Conservation (phyloP, 2,113 vertebrate species). For the Pelodiscus sinensis region DNA sequence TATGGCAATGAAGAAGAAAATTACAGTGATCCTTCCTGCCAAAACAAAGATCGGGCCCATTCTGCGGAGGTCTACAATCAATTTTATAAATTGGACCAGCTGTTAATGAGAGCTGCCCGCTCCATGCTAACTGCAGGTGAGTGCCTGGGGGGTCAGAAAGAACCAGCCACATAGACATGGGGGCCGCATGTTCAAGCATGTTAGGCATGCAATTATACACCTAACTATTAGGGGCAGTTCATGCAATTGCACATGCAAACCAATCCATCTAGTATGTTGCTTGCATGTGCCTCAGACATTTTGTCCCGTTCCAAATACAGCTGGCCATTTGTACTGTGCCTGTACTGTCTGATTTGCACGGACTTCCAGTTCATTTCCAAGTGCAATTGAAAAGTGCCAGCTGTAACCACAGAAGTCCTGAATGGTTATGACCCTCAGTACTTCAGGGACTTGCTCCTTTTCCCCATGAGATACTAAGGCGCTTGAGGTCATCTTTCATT, state of each 20-base stretch:
- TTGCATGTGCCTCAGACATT: background rate
- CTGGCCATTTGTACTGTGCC: background rate
- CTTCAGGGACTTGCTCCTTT: background rate
- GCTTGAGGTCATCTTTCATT: background rate
- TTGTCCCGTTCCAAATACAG: background rate
- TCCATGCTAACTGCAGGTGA: slow-evolving; percentile 79
- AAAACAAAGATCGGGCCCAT: slow-evolving; percentile 62
- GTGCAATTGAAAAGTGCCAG: background rate
- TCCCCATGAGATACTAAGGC: background rate
- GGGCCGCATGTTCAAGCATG: background rate
- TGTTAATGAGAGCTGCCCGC: slow-evolving; percentile 84
- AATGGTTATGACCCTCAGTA: background rate
- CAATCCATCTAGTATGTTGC: background rate
- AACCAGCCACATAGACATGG: background rate
- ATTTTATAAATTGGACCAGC: slow-evolving; percentile 80
- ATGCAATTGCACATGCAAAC: background rate
- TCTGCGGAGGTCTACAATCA: slow-evolving; percentile 75
- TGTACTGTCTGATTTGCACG: background rate
- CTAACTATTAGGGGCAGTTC: background rate
- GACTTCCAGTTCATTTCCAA: background rate
- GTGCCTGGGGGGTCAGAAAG: background rate
- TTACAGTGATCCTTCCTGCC: background rate
- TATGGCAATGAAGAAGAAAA: slow-evolving; percentile 79
- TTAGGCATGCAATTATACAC: background rate
- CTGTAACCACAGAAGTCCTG: background rate